Evolutionary conservation across 2,797 vertebrate genomes (phyloP), one percentile per base, ranked within the genome.

Genomic region (Clarias pachynema): DNA sequence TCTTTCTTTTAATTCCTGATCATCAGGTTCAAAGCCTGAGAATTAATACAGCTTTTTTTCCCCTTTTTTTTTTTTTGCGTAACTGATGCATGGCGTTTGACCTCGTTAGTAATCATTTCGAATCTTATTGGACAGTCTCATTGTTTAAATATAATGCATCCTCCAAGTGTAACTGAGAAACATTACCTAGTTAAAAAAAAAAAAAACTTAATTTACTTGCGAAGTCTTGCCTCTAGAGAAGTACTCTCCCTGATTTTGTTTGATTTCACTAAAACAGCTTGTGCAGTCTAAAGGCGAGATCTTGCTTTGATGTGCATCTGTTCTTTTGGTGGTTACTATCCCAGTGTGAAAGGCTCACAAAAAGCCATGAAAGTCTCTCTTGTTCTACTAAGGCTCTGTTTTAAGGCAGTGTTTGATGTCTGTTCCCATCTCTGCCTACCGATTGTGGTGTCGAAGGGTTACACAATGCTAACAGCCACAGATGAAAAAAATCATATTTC

Each of bases 251-350:
- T 70, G 59, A 81, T 83, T 79, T 34, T 79, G 59, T 83, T 59
- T 75, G 59, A n/a, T 84, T 83, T 80, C 73, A 69, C 77, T 44
- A 84, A 87, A 77, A 77, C 63, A 68, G 77, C 81, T 86, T 49
- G 37, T 77, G 65, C 74, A 57, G 79, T 70, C 83, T 73, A 68
- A 85, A 77, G 72, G 29, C 63, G 49, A 79, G 59, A 60, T 77
- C 80, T 69, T 15, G 88, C 91, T 94, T 94, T 95, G 93, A 94
- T 93, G 92, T 92, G 89, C 87, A 86, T 88, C 49, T 89, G 90
- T 93, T 69, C 91, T 90, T 91, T 86, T 88, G 88, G 89, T 92
- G 88, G 88, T 90, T 92, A 85, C 84, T 86, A 85, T 90, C 80
- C 77, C 84, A 74, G 86, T 88, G 89, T 85, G 80, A 87, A 79